Conservation (phyloP, 2,888 invertebrate species). For the Zygogramma bicolorata region DNA sequence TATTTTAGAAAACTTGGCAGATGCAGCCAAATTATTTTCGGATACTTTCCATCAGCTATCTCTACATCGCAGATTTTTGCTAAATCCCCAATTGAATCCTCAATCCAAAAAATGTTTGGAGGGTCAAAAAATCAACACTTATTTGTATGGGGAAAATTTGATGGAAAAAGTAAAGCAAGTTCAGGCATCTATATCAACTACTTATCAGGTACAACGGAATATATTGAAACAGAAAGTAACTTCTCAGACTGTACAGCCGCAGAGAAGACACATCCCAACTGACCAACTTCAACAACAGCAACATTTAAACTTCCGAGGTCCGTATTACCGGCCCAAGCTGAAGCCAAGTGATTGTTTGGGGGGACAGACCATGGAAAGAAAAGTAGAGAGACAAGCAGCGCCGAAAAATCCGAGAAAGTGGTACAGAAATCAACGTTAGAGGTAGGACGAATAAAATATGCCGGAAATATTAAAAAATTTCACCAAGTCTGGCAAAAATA, state of each 20-base stretch:
- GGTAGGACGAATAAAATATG: not conserved
- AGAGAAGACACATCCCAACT: not conserved
- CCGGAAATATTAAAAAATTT: conserved; percentile 1
- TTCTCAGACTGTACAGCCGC: not conserved
- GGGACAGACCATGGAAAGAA: too few relatives aligned
- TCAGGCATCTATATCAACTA: not conserved
- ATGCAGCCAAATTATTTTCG: not conserved
- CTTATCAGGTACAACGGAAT: not conserved
- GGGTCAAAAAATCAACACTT: not conserved
- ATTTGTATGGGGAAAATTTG: conserved; percentile 19
- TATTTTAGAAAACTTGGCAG: not conserved
- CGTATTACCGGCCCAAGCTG: too few relatives aligned
- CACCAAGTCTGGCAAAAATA: not conserved
- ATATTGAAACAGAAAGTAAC: not conserved
- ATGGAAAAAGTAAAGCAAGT: not conserved
- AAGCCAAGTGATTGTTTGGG: too few relatives aligned
- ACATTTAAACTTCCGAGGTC: too few relatives aligned
- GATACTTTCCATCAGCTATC: not conserved
- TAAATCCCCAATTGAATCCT: not conserved
- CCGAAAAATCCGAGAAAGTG: too few relatives aligned
- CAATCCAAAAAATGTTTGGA: conserved; percentile 13
- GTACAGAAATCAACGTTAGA: too few relatives aligned
- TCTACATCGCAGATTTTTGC: not conserved
- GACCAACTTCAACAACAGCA: too few relatives aligned
- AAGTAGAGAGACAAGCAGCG: too few relatives aligned